phyloP scores from a whole-genome alignment of 2,113 vertebrate genomes.

The Picathartes gymnocephalus region DNA sequence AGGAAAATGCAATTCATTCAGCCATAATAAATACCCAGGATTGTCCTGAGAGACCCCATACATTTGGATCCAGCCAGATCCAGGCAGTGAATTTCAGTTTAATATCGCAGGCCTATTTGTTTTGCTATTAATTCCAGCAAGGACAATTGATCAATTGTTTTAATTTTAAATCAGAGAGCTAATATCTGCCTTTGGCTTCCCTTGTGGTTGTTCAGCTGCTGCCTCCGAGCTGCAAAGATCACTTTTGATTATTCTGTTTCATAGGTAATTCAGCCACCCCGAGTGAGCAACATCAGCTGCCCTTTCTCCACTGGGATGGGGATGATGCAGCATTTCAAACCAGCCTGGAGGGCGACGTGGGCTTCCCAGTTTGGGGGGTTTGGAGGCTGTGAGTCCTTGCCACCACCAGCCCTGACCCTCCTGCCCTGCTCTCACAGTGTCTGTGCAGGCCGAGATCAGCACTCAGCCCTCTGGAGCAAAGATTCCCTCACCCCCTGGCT shows the following conservation, averaged over 20 bases:
- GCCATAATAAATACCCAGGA: not conserved
- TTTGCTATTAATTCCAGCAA: constrained; percentile 41
- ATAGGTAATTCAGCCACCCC: not conserved
- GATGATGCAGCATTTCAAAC: not conserved
- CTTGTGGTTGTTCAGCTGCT: not conserved
- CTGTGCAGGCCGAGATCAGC: not conserved
- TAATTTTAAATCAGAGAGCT: constrained; percentile 58
- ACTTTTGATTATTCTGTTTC: not conserved
- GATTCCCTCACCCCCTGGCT: not conserved
- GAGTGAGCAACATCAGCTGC: not conserved
- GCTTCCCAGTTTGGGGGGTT: fast-evolving
- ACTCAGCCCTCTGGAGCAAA: not conserved
- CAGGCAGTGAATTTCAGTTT: not conserved
- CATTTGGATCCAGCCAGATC: not conserved
- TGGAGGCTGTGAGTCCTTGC: not conserved
- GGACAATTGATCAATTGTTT: constrained; percentile 66
- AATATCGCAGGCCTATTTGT: constrained; percentile 12
- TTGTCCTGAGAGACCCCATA: not conserved
- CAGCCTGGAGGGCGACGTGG: not conserved
- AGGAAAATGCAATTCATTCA: not conserved
- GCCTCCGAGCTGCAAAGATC: constrained; percentile 6
- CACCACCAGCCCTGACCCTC: not conserved
- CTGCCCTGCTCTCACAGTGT: not conserved
- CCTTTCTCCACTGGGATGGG: not conserved
- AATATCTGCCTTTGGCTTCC: constrained; percentile 45